Evolutionary conservation across 2,113 vertebrate genomes (phyloP), one percentile per base, ranked within the genome.

Genomic region (Esox niger): DNA sequence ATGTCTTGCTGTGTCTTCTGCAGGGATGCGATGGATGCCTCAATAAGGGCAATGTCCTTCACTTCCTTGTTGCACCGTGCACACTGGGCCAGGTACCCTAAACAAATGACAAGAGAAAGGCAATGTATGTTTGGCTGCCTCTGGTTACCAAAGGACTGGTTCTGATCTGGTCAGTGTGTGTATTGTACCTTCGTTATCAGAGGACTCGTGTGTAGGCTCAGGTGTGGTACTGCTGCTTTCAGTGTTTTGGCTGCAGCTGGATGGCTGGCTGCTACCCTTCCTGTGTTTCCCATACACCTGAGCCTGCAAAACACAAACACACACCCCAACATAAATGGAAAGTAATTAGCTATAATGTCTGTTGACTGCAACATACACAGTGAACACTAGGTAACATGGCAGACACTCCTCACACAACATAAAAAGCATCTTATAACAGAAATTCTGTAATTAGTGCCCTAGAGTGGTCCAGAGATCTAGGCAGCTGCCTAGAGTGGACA

Each of bases 211-310:
- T n/a, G 92, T 91, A 1, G 96, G 96, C 74, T 98, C 96, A 0
- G 97, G 96, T 0, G 95, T 98, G 61, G 93, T 95, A 80, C 95
- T 94, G 79, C 95, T 98, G 90, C 95, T 98, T 84, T 97, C 96
- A 0, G 96, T 98, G 80, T 93, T 95, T 86, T 96, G 97, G 89
- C 95, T 98, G 84, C 94, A 94, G 80, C 92, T 96, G 38, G 96
- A 97, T 0, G 95, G 95, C 81, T 96, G 95, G 69, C 95, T 95
- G 7, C 96, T 98, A 71, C 90, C 79, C 78, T 98, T 99, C 69
- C 95, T 93, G 69, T 82, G 92, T 75, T 92, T 86, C 56, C 89
- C 89, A 1, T 92, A 91, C 66, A 79, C 78, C 54, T 80, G 79
- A 33, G 70, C 79, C 91, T 91, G 77, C 3, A 56, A 68, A 17